Evolutionary conservation across 2,797 vertebrate genomes (phyloP).

Genomic region (Melanotaenia nigrans): DNA sequence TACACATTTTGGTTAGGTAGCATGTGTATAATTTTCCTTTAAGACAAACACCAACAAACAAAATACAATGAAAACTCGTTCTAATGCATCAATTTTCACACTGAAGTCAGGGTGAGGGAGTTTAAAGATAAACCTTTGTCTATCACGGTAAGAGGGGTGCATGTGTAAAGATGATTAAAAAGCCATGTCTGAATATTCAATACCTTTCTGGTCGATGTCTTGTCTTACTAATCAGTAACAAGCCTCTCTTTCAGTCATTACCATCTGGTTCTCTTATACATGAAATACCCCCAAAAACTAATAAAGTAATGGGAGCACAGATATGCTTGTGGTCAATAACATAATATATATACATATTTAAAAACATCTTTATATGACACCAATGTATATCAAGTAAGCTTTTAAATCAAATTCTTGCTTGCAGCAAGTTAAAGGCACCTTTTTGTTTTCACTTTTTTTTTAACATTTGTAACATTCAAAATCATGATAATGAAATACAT

Average conservation of each 20-base stretch:
- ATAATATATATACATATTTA: slow-evolving; percentile 2
- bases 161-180: neutral
- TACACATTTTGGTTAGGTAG: neutral
- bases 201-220: neutral
- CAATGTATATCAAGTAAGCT: neutral
- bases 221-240: neutral
- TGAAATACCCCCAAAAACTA: neutral
- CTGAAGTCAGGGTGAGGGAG: neutral
- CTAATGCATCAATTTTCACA: neutral
- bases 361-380: slow-evolving; percentile 4
- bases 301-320: neutral
- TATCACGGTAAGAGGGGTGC: neutral
- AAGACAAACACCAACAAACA: neutral
- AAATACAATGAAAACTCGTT: neutral
- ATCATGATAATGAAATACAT: slow-evolving; percentile 8
- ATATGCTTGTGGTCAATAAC: neutral
- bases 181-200: neutral
- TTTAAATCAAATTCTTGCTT: slow-evolving; percentile 8
- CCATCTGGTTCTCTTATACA: neutral
- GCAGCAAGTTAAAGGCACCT: slow-evolving; percentile 16
- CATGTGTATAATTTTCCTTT: neutral
- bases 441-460: neutral
- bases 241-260: neutral
- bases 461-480: slow-evolving; percentile 1
- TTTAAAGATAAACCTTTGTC: neutral